Base-by-base conservation (phyloP, 2,113 vertebrate species). In the Chaetodon auriga region DNA sequence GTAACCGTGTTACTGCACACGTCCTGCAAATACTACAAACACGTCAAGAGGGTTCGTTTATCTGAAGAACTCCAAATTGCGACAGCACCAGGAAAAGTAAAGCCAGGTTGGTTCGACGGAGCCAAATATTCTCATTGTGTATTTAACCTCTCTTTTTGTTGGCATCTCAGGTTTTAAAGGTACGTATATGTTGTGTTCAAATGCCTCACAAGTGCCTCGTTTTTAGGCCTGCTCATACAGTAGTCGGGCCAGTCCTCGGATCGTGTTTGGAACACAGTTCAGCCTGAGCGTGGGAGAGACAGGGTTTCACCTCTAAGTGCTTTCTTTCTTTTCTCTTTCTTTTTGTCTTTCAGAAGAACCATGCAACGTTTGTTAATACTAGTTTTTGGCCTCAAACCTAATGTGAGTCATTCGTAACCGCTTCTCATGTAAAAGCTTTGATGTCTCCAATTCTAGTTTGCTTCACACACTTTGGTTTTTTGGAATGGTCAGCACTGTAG, bases 381-480 rank as follows among this genome's bases (percentile, higher is more conserved):
- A 89, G 23, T 87, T 90, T 95, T 94, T 94, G 93, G 92, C 90
- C 88, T 92, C 79, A 75, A 73, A 90, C 68, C 77, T 84, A 88
- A 89, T 61, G 82, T 76, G 75, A 89, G 77, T 89, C 78, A 85
- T 86, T 91, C 64, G 25, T 75, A 85, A 87, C 81, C 62, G 75
- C 70, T 84, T 87, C 75, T 83, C 78, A 66, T 81, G 82, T 76
- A 83, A 93, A 92, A 91, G 85, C 75, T 91, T 88, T 88, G 72
- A 93, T 83, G 79, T 92, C 92, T 91, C 85, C 90, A 86, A 91
- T 94, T 92, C 55, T 82, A 68, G 84, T 93, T 91, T 89, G 86
- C 88, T 86, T 92, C 78, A 88, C 79, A 93, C 86, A 93, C 95
- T 96, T 96, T 96, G 95, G 94, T 95, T 95, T 95, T 30, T 94